These are phyloP conservation scores for Dicyrtomina minuta DNA, from an alignment of 2,888 invertebrate species.

Conservation along the genomic window DNA sequence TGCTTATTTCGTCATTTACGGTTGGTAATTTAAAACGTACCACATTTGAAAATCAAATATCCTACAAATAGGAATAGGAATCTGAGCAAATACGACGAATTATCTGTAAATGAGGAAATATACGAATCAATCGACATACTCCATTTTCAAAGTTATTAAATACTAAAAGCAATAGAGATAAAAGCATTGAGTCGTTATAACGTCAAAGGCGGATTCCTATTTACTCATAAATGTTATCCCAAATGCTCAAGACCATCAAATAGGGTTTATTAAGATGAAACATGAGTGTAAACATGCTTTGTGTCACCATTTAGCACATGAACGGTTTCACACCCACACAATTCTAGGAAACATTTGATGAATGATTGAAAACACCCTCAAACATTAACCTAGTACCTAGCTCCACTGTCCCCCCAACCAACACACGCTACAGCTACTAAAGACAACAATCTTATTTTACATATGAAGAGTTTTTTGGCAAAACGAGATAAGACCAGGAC, in stretches of 20 bases:
- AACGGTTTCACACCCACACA: conserved; percentile 13
- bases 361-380: conserved; percentile 17
- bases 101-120: too few relatives aligned
- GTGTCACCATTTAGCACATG: conserved; percentile 13
- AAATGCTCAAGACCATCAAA: conserved; percentile 4
- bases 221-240: neutral
- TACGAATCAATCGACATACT: too few relatives aligned
- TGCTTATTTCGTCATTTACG: too few relatives aligned
- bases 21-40: too few relatives aligned
- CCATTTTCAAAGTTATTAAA: too few relatives aligned
- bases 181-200: conserved; percentile 23
- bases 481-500: too few relatives aligned
- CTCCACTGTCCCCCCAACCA: neutral
- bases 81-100: too few relatives aligned
- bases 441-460: too few relatives aligned
- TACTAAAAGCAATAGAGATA: conserved; percentile 2
- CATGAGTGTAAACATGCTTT: conserved; percentile 1
- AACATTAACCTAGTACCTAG: neutral
- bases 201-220: conserved; percentile 1
- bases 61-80: too few relatives aligned
- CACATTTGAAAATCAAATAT: too few relatives aligned
- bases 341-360: conserved; percentile 4
- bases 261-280: conserved; percentile 18
- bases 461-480: too few relatives aligned
- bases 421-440: too few relatives aligned